phyloP scores from a whole-genome alignment of 2,797 vertebrate genomes.

The Poecilia wingei region DNA sequence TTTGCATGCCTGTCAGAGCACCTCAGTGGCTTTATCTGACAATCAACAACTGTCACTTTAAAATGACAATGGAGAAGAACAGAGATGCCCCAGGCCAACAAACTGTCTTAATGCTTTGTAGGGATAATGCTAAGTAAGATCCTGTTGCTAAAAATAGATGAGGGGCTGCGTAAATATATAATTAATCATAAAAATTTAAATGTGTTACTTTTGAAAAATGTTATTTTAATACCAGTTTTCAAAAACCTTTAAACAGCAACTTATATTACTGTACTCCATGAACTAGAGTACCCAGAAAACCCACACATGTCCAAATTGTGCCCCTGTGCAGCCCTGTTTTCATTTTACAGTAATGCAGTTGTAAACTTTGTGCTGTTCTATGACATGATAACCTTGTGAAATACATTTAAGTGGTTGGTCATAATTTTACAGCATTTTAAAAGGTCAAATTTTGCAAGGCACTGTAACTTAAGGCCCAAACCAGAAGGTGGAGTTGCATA shows the following conservation, averaged over 20 bases:
- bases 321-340: neutral
- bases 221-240: neutral
- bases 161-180: neutral
- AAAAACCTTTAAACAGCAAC: neutral
- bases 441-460: neutral
- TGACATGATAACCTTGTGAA: neutral
- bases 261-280: neutral
- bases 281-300: neutral
- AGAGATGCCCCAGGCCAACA: neutral
- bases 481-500: neutral
- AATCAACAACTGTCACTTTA: neutral
- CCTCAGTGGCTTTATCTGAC: constrained; percentile 5
- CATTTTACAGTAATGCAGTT: neutral
- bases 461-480: neutral
- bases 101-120: neutral
- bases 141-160: neutral
- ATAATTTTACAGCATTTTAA: neutral
- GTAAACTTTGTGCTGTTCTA: neutral
- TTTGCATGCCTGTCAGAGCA: constrained; percentile 28
- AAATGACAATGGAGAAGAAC: neutral
- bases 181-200: neutral
- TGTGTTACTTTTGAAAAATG: neutral
- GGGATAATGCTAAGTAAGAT: neutral
- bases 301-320: neutral
- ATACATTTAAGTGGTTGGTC: neutral